Conservation (phyloP, 2,888 invertebrate genomes). For the Synanthedon vespiformis region DNA sequence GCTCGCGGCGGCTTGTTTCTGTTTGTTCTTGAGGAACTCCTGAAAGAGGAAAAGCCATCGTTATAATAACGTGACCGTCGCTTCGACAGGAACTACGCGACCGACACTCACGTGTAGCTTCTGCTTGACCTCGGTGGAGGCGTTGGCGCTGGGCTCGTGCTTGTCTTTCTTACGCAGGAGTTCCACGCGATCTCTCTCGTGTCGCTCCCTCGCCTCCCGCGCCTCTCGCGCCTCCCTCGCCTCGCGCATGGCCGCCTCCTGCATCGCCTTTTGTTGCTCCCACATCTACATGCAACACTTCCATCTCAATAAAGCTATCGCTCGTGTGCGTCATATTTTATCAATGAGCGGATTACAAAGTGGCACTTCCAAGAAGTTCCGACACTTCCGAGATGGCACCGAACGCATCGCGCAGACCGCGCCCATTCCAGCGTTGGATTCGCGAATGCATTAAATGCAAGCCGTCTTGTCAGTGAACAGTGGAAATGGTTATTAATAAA, state of each 20-base stretch:
- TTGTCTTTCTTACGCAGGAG: conserved; percentile 93
- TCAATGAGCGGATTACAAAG: no score
- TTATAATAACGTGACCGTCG: no score
- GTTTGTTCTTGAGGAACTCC: conserved; percentile 85
- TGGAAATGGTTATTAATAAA: not conserved
- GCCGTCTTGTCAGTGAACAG: not conserved
- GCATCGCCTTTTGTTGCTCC: conserved; percentile 89
- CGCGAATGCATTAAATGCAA: not conserved
- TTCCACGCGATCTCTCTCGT: conserved; percentile 86
- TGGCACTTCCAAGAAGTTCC: no score
- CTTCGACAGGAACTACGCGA: not conserved
- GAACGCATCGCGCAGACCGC: conserved; percentile 13
- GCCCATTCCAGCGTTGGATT: conserved; percentile 7
- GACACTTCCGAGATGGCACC: no score
- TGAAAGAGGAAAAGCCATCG: conserved; percentile 29
- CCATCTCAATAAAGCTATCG: no score
- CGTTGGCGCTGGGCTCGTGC: conserved; percentile 95
- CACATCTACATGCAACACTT: conserved; percentile 75
- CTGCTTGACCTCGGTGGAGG: conserved; percentile 96
- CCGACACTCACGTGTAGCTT: conserved; percentile 80
- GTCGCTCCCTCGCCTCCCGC: conserved; percentile 75
- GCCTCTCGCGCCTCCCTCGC: conserved; percentile 80
- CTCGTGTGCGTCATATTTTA: no score
- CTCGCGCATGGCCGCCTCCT: conserved; percentile 85
- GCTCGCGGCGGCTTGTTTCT: conserved; percentile 82